Conservation (phyloP, 2,888 invertebrate species). For the Mesoligia furuncula region DNA sequence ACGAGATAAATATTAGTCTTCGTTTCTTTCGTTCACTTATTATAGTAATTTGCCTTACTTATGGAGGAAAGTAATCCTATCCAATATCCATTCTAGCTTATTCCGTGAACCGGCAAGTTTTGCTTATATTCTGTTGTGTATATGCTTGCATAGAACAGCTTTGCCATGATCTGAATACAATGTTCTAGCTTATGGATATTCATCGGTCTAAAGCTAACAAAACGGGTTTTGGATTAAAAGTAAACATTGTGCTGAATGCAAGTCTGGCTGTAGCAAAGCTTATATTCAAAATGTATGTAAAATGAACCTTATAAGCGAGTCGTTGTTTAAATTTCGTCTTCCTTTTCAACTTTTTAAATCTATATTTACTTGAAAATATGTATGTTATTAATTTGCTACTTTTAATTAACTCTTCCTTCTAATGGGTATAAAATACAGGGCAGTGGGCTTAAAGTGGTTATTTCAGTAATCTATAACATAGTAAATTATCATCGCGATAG, state of each 20-base stretch:
- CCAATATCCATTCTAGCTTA: slow-evolving; percentile 15
- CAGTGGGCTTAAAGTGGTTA: neutral
- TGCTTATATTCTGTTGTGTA: slow-evolving; percentile 32
- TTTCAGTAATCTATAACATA: neutral
- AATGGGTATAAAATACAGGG: neutral
- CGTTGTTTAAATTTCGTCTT: neutral
- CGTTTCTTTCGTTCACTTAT: neutral
- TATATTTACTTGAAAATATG: neutral
- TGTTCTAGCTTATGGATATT: slow-evolving; percentile 48
- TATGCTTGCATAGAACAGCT: slow-evolving; percentile 10
- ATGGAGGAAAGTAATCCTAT: neutral
- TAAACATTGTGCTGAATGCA: slow-evolving; percentile 39
- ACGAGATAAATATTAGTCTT: neutral
- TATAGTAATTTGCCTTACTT: neutral
- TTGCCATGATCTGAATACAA: slow-evolving; percentile 33
- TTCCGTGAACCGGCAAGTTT: slow-evolving; percentile 15
- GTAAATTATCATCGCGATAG: too few species aligned
- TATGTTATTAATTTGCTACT: neutral
- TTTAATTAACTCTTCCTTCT: neutral
- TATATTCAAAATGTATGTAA: slow-evolving; percentile 5
- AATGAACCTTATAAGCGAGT: neutral
- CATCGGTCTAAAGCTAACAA: slow-evolving; percentile 41
- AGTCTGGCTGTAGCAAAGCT: slow-evolving; percentile 23
- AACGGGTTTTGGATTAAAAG: slow-evolving; percentile 50
- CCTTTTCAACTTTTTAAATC: neutral